phyloP scores from a whole-genome alignment of 2,113 vertebrate species.

The Megalops atlanticus region DNA sequence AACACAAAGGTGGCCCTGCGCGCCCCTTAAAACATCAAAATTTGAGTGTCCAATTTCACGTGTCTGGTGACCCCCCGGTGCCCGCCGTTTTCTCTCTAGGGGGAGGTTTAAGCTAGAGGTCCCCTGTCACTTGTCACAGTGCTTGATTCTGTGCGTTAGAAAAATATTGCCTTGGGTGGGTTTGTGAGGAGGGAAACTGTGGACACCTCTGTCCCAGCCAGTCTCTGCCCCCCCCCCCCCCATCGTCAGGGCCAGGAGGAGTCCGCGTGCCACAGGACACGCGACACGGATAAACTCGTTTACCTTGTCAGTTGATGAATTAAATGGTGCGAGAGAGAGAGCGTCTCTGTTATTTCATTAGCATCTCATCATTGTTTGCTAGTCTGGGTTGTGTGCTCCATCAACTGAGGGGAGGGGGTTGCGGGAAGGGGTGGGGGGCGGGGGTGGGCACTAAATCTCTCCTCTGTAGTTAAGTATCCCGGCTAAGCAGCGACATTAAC shows the following conservation, averaged over 20 bases:
- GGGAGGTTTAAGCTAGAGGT: no score
- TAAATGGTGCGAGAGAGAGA: neutral
- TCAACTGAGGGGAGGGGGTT: neutral
- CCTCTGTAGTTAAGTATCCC: conserved; percentile 14
- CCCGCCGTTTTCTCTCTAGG: neutral
- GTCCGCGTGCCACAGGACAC: neutral
- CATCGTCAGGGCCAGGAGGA: no score
- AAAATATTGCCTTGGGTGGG: neutral
- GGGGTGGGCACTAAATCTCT: conserved; percentile 24
- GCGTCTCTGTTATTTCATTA: conserved; percentile 10
- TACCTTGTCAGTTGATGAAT: neutral
- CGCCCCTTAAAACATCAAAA: no score
- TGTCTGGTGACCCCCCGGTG: neutral
- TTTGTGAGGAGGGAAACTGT: no score
- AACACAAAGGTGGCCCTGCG: no score
- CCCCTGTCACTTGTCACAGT: no score
- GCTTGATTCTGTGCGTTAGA: neutral
- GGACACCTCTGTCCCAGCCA: no score
- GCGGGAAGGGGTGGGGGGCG: neutral
- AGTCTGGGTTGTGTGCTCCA: neutral
- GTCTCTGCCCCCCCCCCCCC: no score
- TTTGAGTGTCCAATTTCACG: neutral
- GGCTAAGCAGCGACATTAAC: conserved; percentile 24
- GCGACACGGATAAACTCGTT: neutral
- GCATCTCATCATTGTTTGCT: neutral